Conservation (phyloP, 2,888 invertebrate genomes). For the Villa cingulata region DNA sequence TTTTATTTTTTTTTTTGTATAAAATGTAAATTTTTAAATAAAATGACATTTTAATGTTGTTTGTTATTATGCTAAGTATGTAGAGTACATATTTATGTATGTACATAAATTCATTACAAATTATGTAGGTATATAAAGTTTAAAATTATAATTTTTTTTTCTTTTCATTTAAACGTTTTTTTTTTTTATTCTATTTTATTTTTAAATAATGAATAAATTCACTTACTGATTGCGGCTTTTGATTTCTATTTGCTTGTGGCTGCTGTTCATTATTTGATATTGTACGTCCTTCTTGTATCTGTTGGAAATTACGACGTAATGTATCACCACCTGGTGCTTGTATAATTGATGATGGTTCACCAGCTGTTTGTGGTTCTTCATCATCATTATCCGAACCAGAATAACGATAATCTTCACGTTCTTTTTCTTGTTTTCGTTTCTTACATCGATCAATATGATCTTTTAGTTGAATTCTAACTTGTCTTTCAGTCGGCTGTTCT, state of each 20-base stretch:
- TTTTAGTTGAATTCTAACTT: conserved; percentile 95
- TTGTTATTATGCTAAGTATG: too few relatives aligned
- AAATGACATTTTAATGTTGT: too few relatives aligned
- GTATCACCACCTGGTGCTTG: conserved; percentile 83
- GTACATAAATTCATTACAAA: too few relatives aligned
- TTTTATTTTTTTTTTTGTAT: too few relatives aligned
- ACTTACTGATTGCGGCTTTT: conserved; percentile 37
- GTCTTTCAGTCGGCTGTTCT: conserved; percentile 96
- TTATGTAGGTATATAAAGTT: too few relatives aligned
- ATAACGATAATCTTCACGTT: conserved; percentile 66
- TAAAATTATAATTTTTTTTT: too few relatives aligned
- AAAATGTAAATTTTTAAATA: too few relatives aligned
- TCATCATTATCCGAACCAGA: conserved; percentile 97
- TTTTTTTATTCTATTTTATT: neutral
- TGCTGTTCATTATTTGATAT: conserved; percentile 47
- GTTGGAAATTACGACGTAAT: conserved; percentile 91
- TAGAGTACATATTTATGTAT: too few relatives aligned
- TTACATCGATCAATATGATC: conserved; percentile 98
- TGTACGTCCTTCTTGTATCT: conserved; percentile 74
- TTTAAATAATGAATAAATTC: too few relatives aligned
- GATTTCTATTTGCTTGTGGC: conserved; percentile 46
- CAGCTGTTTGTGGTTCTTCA: conserved; percentile 79
- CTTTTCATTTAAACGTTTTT: too few relatives aligned
- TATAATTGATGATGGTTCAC: conserved; percentile 90
- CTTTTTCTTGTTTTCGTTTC: conserved; percentile 84